These are phyloP conservation scores for Trissolcus basalis DNA, from an alignment of 1,140 invertebrate species.

Conservation along the genomic window DNA sequence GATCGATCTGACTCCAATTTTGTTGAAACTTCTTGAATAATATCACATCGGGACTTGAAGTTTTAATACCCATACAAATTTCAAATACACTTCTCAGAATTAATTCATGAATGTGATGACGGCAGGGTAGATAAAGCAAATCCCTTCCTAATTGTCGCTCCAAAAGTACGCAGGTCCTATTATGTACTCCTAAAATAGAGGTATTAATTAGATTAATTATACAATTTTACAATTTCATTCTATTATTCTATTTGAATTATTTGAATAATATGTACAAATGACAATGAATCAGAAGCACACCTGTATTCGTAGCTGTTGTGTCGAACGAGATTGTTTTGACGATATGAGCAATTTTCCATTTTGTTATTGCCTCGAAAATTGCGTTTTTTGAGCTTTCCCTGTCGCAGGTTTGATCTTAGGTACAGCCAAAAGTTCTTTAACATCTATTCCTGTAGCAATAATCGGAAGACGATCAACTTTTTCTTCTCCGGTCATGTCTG, in stretches of 20 bases:
- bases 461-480: constrained; percentile 3
- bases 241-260: no score
- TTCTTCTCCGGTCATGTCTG: background rate
- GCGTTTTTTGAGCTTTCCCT: background rate
- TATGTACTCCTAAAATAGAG: background rate
- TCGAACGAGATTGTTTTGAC: constrained; percentile 1
- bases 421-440: constrained; percentile 6
- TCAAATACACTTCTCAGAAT: constrained; percentile 6
- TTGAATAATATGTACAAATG: no score
- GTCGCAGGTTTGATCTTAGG: background rate
- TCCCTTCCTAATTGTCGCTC: background rate
- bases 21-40: constrained; percentile 9
- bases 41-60: background rate
- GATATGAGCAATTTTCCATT: background rate
- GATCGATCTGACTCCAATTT: background rate
- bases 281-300: background rate
- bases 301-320: constrained; percentile 2
- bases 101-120: constrained; percentile 6
- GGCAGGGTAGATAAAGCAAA: constrained; percentile 1
- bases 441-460: background rate
- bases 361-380: background rate
- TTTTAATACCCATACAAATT: background rate
- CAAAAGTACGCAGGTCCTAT: background rate
- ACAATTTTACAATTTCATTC: no score
- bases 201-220: background rate